Evolutionary conservation across 2,113 vertebrate species (phyloP).

Genomic region (Syrrhaptes paradoxus): DNA sequence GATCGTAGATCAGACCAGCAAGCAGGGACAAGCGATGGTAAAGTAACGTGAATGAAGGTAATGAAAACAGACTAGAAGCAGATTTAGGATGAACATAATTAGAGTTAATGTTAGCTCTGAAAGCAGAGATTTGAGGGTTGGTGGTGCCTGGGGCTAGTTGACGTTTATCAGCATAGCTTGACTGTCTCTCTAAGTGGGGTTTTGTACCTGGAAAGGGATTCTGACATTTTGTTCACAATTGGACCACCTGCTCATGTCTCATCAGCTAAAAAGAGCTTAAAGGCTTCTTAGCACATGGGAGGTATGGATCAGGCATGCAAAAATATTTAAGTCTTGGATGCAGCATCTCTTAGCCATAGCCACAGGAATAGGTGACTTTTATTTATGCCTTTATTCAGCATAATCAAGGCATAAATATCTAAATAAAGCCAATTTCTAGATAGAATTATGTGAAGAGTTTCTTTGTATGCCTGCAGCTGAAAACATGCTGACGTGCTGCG

Average conservation of each 20-base stretch:
- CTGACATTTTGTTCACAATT: slow-evolving; percentile 66
- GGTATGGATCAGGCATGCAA: slow-evolving; percentile 54
- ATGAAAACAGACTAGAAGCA: slow-evolving; percentile 71
- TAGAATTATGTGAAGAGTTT: background rate
- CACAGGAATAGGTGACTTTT: background rate
- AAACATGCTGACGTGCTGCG: background rate
- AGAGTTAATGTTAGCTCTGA: slow-evolving; percentile 69
- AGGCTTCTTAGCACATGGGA: slow-evolving; percentile 41
- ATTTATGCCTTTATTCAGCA: background rate
- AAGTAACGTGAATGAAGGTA: slow-evolving; percentile 65
- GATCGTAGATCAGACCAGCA: slow-evolving; percentile 37
- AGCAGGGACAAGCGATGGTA: slow-evolving; percentile 59
- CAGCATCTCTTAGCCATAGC: background rate
- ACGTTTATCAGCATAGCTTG: slow-evolving; percentile 64
- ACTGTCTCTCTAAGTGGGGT: slow-evolving; percentile 61
- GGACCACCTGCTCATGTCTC: slow-evolving; percentile 68
- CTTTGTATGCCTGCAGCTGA: background rate
- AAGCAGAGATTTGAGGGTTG: slow-evolving; percentile 67
- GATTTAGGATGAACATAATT: slow-evolving; percentile 70
- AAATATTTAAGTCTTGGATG: slow-evolving; percentile 32
- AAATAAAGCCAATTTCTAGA: background rate
- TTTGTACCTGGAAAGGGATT: slow-evolving; percentile 61
- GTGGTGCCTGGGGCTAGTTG: slow-evolving; percentile 54
- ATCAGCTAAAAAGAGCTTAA: slow-evolving; percentile 64
- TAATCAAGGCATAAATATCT: background rate